These are phyloP conservation scores for Sycophaga agraensis DNA, from an alignment of 1,140 invertebrate species.

Conservation along the genomic window DNA sequence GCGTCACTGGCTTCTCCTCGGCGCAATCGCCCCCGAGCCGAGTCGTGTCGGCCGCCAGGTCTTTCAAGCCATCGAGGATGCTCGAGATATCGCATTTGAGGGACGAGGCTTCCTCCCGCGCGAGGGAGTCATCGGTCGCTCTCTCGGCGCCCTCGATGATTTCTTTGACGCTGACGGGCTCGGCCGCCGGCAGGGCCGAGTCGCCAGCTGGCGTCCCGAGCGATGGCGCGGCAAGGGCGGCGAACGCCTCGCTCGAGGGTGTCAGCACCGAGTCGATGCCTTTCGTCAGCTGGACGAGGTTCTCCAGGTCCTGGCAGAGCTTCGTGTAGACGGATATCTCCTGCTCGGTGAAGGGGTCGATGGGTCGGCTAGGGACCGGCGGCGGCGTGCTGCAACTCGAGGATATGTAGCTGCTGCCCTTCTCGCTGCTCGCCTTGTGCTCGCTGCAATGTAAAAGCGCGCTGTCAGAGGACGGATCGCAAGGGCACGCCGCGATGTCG, in stretches of 20 bases:
- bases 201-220: neutral
- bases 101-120: neutral
- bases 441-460: too few species aligned
- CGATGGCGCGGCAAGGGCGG: too few species aligned
- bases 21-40: conserved; percentile 1
- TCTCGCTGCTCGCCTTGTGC: neutral
- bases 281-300: conserved; percentile 32
- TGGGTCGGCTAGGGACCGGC: neutral
- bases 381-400: conserved; percentile 10
- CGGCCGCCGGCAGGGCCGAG: too few species aligned
- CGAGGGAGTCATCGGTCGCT: neutral
- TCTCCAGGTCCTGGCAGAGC: conserved; percentile 38
- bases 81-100: conserved; percentile 20
- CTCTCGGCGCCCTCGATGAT: neutral
- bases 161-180: neutral
- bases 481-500: too few species aligned
- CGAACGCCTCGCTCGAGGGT: neutral
- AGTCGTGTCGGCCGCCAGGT: conserved; percentile 7
- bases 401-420: neutral
- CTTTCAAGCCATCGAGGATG: conserved; percentile 13
- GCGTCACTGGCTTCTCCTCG: neutral
- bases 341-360: conserved; percentile 30
- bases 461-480: too few species aligned
- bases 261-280: neutral
- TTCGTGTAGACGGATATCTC: conserved; percentile 36